Percentiles rank a stretch among this genome's conserved stretches.
phyloP scores from a whole-genome alignment of 2,888 invertebrate species.

The Plemyria rubiginata region DNA sequence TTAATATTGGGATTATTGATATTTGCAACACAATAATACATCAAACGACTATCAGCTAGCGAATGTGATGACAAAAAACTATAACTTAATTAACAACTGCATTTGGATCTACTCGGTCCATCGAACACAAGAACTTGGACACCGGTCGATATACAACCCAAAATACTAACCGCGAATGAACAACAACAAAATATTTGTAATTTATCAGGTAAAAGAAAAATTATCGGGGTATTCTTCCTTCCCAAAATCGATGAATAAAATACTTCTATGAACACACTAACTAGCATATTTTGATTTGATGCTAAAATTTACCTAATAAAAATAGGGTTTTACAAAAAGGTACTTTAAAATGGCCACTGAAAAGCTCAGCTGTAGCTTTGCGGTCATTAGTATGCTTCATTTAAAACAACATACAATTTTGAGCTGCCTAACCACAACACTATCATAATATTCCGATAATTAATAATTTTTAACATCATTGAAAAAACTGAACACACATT shows the following conservation, averaged over 20 bases:
- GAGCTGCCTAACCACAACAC: slow-evolving; percentile 53
- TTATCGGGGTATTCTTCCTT: slow-evolving; percentile 20
- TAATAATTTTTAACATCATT: neutral
- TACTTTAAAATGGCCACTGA: slow-evolving; percentile 53
- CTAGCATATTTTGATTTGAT: slow-evolving; percentile 39
- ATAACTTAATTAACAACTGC: slow-evolving; percentile 46
- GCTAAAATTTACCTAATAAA: slow-evolving; percentile 19
- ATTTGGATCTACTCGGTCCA: slow-evolving; percentile 54
- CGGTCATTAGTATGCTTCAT: slow-evolving; percentile 28
- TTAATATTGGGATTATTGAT: slow-evolving; percentile 45
- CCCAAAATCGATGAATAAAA: slow-evolving; percentile 24
- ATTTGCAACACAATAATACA: slow-evolving; percentile 49
- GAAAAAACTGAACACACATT: slow-evolving; percentile 20
- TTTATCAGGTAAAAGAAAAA: slow-evolving; percentile 13
- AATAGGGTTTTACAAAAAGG: slow-evolving; percentile 45
- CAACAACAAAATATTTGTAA: slow-evolving; percentile 21
- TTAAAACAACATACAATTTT: slow-evolving; percentile 45
- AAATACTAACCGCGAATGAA: slow-evolving; percentile 28
- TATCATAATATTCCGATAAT: slow-evolving; percentile 14
- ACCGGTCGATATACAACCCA: slow-evolving; percentile 64
- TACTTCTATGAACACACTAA: slow-evolving; percentile 42
- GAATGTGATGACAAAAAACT: slow-evolving; percentile 50
- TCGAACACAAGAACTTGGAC: slow-evolving; percentile 78
- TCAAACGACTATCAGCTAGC: slow-evolving; percentile 23
- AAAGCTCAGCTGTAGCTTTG: slow-evolving; percentile 39